A percentile compares a stretch with the other conserved stretches of the same genome.
These are phyloP conservation scores for Vannuccia rotundouncinata DNA, from an alignment of 2,888 invertebrate genomes.

Conservation along the genomic window DNA sequence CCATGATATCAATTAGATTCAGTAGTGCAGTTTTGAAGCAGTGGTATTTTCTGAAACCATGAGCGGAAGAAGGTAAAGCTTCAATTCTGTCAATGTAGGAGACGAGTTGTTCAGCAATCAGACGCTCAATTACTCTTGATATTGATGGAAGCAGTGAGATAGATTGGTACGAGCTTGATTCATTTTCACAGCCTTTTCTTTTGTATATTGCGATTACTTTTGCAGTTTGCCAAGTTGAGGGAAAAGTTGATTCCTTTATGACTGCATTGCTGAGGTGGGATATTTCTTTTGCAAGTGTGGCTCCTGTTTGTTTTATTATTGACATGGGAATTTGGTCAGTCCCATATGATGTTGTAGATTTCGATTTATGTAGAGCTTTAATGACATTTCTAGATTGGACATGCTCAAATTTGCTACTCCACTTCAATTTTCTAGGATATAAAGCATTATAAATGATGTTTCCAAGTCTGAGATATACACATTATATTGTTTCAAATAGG, in stretches of 20 bases:
- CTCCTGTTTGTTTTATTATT: not conserved
- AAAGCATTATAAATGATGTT: too few relatives aligned
- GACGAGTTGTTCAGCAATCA: conserved; percentile 3
- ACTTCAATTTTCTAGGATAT: too few relatives aligned
- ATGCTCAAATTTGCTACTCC: too few relatives aligned
- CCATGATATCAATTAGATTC: conserved; percentile 16
- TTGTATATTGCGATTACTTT: conserved; percentile 22
- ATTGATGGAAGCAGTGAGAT: conserved; percentile 7
- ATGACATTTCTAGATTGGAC: not conserved
- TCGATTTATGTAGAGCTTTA: not conserved
- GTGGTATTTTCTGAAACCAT: conserved; percentile 17
- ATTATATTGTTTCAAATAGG: too few relatives aligned
- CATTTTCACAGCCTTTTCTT: conserved; percentile 13
- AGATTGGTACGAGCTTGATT: conserved; percentile 1
- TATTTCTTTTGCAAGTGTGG: conserved; percentile 19
- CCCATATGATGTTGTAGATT: conserved; percentile 17
- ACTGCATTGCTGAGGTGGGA: conserved; percentile 20
- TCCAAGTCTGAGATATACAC: too few relatives aligned
- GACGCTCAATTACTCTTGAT: conserved; percentile 4
- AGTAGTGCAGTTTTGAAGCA: conserved; percentile 7
- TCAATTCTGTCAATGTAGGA: conserved; percentile 16
- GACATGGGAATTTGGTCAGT: conserved; percentile 17
- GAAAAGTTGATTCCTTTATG: not conserved
- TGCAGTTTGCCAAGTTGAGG: not conserved
- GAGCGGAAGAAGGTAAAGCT: conserved; percentile 7